Conservation (phyloP, 2,113 vertebrate genomes). For the Mastomys natalensis region DNA sequence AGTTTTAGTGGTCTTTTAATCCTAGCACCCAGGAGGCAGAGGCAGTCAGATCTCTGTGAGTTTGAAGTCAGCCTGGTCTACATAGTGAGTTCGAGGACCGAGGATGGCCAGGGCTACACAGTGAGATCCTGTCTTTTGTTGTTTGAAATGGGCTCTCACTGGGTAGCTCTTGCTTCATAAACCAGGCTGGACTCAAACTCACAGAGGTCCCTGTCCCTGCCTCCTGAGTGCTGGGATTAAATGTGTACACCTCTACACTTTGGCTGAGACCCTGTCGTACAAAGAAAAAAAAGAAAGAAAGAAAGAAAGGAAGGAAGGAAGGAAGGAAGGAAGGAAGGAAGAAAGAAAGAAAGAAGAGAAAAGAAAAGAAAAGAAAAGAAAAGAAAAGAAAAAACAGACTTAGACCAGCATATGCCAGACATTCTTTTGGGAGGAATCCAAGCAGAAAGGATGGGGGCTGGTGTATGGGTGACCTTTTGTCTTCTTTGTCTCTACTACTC, state of each 20-base stretch:
- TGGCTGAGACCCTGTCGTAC: neutral
- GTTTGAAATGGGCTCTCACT: neutral
- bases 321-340: neutral
- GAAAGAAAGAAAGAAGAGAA: no score
- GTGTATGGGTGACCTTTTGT: conserved; percentile 17
- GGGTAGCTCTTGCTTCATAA: neutral
- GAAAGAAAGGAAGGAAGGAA: no score
- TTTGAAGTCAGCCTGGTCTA: neutral
- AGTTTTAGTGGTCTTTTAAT: neutral
- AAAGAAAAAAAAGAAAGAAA: neutral
- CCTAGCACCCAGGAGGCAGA: no score
- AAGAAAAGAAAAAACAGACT: neutral
- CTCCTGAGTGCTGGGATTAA: neutral
- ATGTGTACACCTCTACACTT: neutral
- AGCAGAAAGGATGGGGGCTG: neutral
- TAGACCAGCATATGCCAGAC: neutral
- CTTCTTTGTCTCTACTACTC: neutral
- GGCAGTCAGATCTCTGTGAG: neutral
- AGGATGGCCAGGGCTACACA: neutral
- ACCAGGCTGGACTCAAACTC: neutral
- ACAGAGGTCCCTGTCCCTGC: neutral
- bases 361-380: no score
- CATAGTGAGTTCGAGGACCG: neutral
- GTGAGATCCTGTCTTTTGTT: neutral
- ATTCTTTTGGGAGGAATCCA: conserved; percentile 29